Conservation (phyloP, 2,888 invertebrate species). For the Catonia carolina region DNA sequence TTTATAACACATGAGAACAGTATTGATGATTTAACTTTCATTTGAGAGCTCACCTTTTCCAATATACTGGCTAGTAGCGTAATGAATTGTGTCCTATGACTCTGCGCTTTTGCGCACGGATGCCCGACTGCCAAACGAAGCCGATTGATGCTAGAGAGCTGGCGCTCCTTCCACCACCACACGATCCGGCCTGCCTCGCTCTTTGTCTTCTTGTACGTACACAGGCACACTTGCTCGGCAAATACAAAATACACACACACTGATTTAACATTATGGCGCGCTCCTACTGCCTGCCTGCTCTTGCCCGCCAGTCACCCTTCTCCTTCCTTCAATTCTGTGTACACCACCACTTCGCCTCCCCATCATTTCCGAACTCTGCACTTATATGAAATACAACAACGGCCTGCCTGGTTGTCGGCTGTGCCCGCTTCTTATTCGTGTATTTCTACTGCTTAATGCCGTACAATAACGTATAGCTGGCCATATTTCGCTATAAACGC, state of each 20-base stretch:
- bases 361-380: no score
- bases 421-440: no score
- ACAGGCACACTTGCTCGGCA: conserved; percentile 6
- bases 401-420: no score
- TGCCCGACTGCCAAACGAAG: conserved; percentile 32
- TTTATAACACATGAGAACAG: conserved; percentile 9
- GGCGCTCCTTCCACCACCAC: conserved; percentile 30
- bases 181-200: conserved; percentile 3
- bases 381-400: no score
- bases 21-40: background rate
- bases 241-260: conserved; percentile 20
- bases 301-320: conserved; percentile 13
- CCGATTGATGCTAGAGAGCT: conserved; percentile 35
- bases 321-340: conserved; percentile 15
- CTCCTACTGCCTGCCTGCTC: conserved; percentile 23
- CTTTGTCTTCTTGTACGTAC: conserved; percentile 19
- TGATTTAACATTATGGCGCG: conserved; percentile 24
- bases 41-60: conserved; percentile 22
- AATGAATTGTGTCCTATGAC: conserved; percentile 19
- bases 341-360: conserved; percentile 25
- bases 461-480: no score
- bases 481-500: no score
- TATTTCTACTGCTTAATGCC: no score
- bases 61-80: conserved; percentile 20
- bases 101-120: conserved; percentile 32